Evolutionary conservation across 2,888 invertebrate species (phyloP).

Genomic region (Drosophila percnosoma): DNA sequence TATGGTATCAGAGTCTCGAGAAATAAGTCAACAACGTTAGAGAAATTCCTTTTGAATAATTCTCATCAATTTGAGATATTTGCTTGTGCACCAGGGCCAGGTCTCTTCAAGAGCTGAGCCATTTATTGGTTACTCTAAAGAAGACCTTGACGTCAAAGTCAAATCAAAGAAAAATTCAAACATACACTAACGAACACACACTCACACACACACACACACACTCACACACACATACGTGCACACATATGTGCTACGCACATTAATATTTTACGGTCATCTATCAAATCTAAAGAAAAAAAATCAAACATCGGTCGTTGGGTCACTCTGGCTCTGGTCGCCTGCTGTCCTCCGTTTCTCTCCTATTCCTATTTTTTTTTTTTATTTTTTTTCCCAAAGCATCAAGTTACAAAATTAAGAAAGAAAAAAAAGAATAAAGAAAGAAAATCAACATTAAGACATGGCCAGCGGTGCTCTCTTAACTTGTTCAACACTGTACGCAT

Average conservation of each 20-base stretch:
- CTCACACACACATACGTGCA: constrained; percentile 9
- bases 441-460: constrained; percentile 34
- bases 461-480: constrained; percentile 9
- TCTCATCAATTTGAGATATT: neutral
- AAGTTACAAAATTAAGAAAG: constrained; percentile 18
- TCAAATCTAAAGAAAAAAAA: constrained; percentile 55
- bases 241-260: constrained; percentile 32
- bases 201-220: neutral
- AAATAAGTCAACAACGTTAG: neutral
- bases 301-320: constrained; percentile 45
- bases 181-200: constrained; percentile 5
- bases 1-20: neutral
- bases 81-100: neutral
- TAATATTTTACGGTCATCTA: constrained; percentile 76
- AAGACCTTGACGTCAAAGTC: constrained; percentile 62
- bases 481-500: constrained; percentile 23
- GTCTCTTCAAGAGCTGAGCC: constrained; percentile 4
- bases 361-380: constrained; percentile 8
- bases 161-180: constrained; percentile 36
- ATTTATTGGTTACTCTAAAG: constrained; percentile 17
- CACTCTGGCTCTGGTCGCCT: constrained; percentile 13
- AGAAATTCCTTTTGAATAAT: constrained; percentile 1
- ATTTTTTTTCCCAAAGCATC: constrained; percentile 28
- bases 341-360: neutral
- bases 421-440: neutral